Conservation (phyloP, 2,888 invertebrate species). For the Eugnorisma glareosa region DNA sequence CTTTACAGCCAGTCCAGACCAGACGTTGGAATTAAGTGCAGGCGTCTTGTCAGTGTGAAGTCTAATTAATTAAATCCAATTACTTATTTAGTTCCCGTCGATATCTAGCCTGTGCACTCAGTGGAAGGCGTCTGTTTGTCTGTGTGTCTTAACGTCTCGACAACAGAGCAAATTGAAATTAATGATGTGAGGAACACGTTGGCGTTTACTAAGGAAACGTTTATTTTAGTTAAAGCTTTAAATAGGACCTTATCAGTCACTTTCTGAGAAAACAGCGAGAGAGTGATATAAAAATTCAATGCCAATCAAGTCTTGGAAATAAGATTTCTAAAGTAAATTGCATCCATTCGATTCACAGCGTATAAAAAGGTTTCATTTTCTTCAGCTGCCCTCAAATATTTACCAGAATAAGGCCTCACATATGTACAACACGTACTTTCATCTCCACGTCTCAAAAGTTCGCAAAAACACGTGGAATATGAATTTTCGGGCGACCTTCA, state of each 20-base stretch:
- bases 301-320: conserved; percentile 20
- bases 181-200: conserved; percentile 42
- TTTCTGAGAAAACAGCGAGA: neutral
- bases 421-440: conserved; percentile 34
- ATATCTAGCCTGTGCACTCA: conserved; percentile 46
- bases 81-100: conserved; percentile 64
- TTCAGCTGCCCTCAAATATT: conserved; percentile 20
- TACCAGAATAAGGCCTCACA: conserved; percentile 8
- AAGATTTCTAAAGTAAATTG: conserved; percentile 26
- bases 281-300: conserved; percentile 8
- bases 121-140: conserved; percentile 58
- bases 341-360: neutral
- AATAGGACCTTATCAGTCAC: conserved; percentile 17
- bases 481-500: conserved; percentile 40
- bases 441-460: conserved; percentile 33
- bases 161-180: conserved; percentile 49
- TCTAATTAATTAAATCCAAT: conserved; percentile 72
- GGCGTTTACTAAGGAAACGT: conserved; percentile 41
- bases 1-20: conserved; percentile 33
- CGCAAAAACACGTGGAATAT: conserved; percentile 28
- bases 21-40: conserved; percentile 56
- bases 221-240: conserved; percentile 22
- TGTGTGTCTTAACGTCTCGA: conserved; percentile 42
- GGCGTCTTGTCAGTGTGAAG: conserved; percentile 58
- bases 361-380: conserved; percentile 16